Percentiles rank a stretch among this genome's conserved stretches.
These are phyloP conservation scores for Ypsolopha scabrella DNA, from an alignment of 2,888 invertebrate genomes.

Conservation along the genomic window DNA sequence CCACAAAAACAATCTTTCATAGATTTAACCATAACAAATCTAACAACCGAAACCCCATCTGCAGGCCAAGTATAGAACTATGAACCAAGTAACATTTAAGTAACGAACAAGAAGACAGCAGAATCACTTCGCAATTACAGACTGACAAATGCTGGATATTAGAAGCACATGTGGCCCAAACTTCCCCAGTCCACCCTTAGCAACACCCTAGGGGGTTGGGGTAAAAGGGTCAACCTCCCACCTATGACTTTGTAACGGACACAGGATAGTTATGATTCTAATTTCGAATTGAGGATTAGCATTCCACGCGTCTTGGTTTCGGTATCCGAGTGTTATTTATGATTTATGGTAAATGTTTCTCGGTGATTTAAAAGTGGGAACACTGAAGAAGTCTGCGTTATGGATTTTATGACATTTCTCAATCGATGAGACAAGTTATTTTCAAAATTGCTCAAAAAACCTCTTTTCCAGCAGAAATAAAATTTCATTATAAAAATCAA, in stretches of 20 bases:
- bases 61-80: slow-evolving; percentile 14
- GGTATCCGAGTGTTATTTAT: background rate
- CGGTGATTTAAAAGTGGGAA: too few species aligned
- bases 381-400: too few species aligned
- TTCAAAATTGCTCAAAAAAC: too few species aligned
- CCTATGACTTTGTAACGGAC: slow-evolving; percentile 3
- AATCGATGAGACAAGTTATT: too few species aligned
- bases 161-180: slow-evolving; percentile 61
- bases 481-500: too few species aligned
- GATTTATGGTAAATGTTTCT: background rate
- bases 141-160: slow-evolving; percentile 68
- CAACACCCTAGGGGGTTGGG: background rate
- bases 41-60: background rate
- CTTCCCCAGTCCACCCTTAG: slow-evolving; percentile 15
- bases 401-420: too few species aligned
- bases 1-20: background rate
- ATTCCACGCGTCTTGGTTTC: background rate
- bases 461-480: too few species aligned
- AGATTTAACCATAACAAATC: background rate
- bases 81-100: slow-evolving; percentile 55
- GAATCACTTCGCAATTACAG: slow-evolving; percentile 65
- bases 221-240: slow-evolving; percentile 3
- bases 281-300: slow-evolving; percentile 4
- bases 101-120: slow-evolving; percentile 57
- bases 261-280: slow-evolving; percentile 5